A percentile compares a stretch with the other conserved stretches of the same genome.
These are phyloP conservation scores for Epinephelus cyanopodus DNA, from an alignment of 2,113 vertebrate genomes.

Conservation along the genomic window DNA sequence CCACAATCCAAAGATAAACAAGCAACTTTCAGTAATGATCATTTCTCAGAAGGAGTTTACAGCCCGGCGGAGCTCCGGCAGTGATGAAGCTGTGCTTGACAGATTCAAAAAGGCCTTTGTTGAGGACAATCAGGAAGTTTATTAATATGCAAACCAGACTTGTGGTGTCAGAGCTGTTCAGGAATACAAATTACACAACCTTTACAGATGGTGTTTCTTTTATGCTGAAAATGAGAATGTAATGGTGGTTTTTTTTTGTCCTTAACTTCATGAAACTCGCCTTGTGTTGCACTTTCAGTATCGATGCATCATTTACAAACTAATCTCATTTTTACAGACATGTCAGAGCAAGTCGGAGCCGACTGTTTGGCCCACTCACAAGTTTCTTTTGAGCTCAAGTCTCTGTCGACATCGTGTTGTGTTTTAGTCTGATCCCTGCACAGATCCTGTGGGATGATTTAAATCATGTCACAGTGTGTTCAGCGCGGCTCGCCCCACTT, in stretches of 20 bases:
- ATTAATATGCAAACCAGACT: constrained; percentile 47
- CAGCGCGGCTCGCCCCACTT: not conserved
- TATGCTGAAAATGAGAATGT: not conserved
- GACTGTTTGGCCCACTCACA: not conserved
- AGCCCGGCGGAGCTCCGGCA: not conserved
- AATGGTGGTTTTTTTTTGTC: constrained; percentile 21
- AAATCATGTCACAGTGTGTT: constrained; percentile 21
- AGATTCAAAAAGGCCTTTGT: constrained; percentile 25
- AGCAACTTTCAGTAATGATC: not conserved
- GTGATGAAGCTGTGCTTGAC: constrained; percentile 24
- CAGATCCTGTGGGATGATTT: constrained; percentile 28
- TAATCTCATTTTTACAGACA: not conserved
- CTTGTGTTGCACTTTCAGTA: not conserved
- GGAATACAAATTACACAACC: constrained; percentile 39
- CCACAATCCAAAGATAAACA: not conserved
- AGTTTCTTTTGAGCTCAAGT: not conserved
- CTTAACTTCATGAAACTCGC: constrained; percentile 6
- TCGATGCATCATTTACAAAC: not conserved
- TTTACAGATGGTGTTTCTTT: not conserved
- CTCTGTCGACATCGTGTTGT: not conserved
- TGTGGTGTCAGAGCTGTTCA: constrained; percentile 6
- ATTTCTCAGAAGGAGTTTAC: not conserved
- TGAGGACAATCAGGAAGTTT: constrained; percentile 26
- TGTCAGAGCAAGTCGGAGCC: not conserved
- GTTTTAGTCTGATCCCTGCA: not conserved